Percentiles rank a stretch among this genome's conserved stretches.
Conservation (phyloP, 2,888 invertebrate species). For the Papilio demoleus region DNA sequence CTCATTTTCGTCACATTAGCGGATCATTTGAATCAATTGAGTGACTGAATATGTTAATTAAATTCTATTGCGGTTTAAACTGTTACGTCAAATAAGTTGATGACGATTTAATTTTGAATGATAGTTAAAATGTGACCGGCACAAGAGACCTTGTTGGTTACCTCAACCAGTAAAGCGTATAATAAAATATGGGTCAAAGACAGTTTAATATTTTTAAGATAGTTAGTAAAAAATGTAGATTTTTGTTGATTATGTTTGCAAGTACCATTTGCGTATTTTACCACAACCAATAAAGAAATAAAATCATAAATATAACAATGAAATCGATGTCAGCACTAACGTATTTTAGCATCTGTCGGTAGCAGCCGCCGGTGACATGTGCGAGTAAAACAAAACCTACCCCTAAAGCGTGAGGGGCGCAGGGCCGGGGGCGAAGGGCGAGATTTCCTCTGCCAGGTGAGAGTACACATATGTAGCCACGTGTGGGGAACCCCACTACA, state of each 20-base stretch:
- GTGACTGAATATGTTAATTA: not conserved
- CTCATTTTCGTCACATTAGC: not conserved
- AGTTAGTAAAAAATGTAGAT: too few relatives aligned
- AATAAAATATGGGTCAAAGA: too few relatives aligned
- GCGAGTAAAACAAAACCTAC: slow-evolving; percentile 70
- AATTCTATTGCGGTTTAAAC: not conserved
- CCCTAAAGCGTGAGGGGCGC: slow-evolving; percentile 69
- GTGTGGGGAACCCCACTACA: slow-evolving; percentile 79
- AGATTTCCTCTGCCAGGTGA: slow-evolving; percentile 77
- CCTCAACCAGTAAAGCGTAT: too few relatives aligned
- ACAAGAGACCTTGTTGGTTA: too few relatives aligned
- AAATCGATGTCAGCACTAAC: slow-evolving; percentile 74
- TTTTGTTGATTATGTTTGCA: too few relatives aligned
- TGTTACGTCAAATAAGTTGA: not conserved
- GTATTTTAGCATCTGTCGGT: slow-evolving; percentile 82
- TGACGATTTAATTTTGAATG: too few relatives aligned
- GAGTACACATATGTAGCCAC: slow-evolving; percentile 73
- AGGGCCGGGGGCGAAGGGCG: slow-evolving; percentile 76
- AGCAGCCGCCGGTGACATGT: slow-evolving; percentile 79
- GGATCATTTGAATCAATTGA: slow-evolving; percentile 5
- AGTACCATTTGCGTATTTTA: slow-evolving; percentile 37
- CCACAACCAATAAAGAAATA: slow-evolving; percentile 46
- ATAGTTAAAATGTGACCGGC: too few relatives aligned
- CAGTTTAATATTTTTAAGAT: too few relatives aligned
- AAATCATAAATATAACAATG: slow-evolving; percentile 57